Conservation (phyloP, 2,113 vertebrate species). For the Amphilophus citrinellus region DNA sequence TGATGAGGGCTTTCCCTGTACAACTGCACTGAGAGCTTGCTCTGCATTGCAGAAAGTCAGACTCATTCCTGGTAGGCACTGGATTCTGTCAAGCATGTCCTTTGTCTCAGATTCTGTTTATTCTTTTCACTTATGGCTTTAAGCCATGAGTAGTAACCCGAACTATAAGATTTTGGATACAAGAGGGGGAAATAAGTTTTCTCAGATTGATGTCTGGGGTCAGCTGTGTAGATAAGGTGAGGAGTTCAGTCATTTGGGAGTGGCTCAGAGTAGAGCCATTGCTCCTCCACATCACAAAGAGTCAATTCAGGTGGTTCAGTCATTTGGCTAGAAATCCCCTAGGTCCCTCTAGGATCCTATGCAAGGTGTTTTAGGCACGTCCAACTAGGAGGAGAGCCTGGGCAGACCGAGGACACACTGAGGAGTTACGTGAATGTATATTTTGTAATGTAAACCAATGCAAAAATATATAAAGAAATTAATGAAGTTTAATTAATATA, state of each 20-base stretch:
- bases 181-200: neutral
- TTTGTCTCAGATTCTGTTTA: slow-evolving; percentile 2
- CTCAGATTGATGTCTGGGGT: neutral
- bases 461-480: no score
- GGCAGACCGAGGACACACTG: neutral
- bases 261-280: neutral
- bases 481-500: no score
- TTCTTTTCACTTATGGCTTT: neutral
- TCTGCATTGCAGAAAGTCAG: neutral
- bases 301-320: neutral
- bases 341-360: no score
- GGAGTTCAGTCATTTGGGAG: no score
- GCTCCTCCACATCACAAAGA: neutral
- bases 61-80: neutral
- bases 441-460: no score
- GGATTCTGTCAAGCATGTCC: neutral
- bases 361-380: neutral
- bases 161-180: neutral
- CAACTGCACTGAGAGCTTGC: neutral
- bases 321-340: neutral
- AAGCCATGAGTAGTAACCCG: neutral
- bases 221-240: neutral
- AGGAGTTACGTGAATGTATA: no score
- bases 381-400: neutral
- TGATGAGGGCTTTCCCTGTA: neutral